Evolutionary conservation across 1,140 invertebrate genomes (phyloP).

Genomic region (Chionoecetes opilio): DNA sequence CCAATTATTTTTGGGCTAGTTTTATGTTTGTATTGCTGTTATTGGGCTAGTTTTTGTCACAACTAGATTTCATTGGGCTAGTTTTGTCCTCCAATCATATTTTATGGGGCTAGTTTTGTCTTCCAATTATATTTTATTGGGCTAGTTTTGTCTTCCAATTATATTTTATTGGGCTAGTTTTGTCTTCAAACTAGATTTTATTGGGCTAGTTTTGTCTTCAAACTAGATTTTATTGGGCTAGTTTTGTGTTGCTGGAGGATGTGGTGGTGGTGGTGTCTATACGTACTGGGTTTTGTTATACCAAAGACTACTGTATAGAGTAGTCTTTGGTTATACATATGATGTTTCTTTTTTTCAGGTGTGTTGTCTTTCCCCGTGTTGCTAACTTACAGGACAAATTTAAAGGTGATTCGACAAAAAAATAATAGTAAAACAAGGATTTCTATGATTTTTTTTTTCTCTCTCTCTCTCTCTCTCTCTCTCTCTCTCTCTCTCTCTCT

Average conservation of each 20-base stretch:
- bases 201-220: background rate
- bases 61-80: background rate
- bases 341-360: background rate
- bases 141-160: background rate
- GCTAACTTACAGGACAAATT: no score
- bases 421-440: no score
- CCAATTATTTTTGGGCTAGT: background rate
- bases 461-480: background rate
- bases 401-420: no score
- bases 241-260: conserved; percentile 9
- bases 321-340: no score
- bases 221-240: background rate
- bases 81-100: background rate
- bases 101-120: no score
- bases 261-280: background rate
- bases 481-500: background rate
- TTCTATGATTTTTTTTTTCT: background rate
- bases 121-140: background rate
- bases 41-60: no score
- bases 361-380: background rate
- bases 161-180: no score
- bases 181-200: background rate
- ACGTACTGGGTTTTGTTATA: no score
- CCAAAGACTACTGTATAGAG: no score
- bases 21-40: no score